phyloP scores from a whole-genome alignment of 2,113 vertebrate genomes.

The Blennius ocellaris region DNA sequence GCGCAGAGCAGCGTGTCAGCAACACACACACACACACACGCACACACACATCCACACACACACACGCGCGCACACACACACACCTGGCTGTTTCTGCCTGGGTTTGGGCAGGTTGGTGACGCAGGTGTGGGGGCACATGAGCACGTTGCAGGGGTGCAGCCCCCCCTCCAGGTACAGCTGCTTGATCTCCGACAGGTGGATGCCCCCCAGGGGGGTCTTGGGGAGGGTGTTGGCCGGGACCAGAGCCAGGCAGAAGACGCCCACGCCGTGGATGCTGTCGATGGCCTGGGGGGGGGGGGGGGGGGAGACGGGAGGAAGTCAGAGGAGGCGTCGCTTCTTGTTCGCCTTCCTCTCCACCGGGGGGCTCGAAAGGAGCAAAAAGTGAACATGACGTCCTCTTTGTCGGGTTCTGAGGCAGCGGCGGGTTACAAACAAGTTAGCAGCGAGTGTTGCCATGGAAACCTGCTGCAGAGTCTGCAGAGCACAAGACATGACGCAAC shows the following conservation, averaged over 20 bases:
- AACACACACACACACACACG: neutral
- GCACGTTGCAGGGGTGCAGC: slow-evolving; percentile 96
- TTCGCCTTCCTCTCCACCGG: no score
- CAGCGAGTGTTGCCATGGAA: no score
- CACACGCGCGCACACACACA: neutral
- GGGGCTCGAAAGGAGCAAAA: no score
- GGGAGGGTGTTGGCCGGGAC: slow-evolving; percentile 98
- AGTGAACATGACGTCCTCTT: no score
- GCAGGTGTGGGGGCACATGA: slow-evolving; percentile 99
- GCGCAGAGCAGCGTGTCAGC: neutral
- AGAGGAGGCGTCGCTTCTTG: neutral
- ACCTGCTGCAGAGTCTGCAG: no score
- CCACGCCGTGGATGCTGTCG: slow-evolving; percentile 98
- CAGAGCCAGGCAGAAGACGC: slow-evolving; percentile 95
- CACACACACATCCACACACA: neutral
- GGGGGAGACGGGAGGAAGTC: neutral
- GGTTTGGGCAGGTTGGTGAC: slow-evolving; percentile 99
- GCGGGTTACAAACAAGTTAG: no score
- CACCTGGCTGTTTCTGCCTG: slow-evolving; percentile 98
- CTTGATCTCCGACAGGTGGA: slow-evolving; percentile 98
- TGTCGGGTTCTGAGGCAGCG: no score
- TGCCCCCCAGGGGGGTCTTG: slow-evolving; percentile 96
- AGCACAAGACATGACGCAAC: no score
- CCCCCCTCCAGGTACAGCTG: slow-evolving; percentile 98
- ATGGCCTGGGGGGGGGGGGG: slow-evolving; percentile 86